Evolutionary conservation across 2,113 vertebrate genomes (phyloP).

Genomic region (Ophiodon elongatus): DNA sequence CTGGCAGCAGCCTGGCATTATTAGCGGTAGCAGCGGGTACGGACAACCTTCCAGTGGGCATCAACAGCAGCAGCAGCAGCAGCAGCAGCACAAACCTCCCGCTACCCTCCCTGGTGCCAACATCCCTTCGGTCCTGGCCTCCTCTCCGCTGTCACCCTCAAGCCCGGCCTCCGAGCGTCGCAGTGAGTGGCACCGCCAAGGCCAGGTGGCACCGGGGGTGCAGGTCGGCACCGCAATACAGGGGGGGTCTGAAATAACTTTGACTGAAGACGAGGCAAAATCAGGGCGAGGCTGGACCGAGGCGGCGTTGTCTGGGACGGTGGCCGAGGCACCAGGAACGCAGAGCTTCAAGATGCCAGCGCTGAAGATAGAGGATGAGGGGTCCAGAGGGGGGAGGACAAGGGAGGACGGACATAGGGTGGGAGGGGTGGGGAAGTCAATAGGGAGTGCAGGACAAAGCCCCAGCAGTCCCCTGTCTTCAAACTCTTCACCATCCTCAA

Average conservation of each 20-base stretch:
- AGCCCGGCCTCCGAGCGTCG: slow-evolving; percentile 46
- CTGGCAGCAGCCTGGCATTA: slow-evolving; percentile 74
- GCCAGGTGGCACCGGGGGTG: slow-evolving; percentile 81
- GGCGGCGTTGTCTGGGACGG: slow-evolving; percentile 1
- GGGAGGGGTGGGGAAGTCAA: slow-evolving; percentile 25
- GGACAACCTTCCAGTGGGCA: slow-evolving; percentile 68
- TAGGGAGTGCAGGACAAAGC: slow-evolving; percentile 81
- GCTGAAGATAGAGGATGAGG: slow-evolving; percentile 59
- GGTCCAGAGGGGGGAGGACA: slow-evolving; percentile 18
- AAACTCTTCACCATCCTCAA: slow-evolving; percentile 64
- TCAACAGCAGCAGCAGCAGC: slow-evolving; percentile 66
- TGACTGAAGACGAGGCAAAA: slow-evolving; percentile 82
- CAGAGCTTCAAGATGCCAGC: slow-evolving; percentile 77
- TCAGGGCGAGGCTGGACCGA: slow-evolving; percentile 42
- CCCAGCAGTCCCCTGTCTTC: slow-evolving; percentile 76
- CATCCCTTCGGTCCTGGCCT: slow-evolving; percentile 46
- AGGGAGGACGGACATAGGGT: slow-evolving; percentile 24
- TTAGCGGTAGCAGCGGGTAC: slow-evolving; percentile 59
- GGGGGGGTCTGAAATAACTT: slow-evolving; percentile 80
- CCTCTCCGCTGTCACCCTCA: slow-evolving; percentile 58
- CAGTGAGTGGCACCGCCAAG: slow-evolving; percentile 60
- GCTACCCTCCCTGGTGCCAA: slow-evolving; percentile 50
- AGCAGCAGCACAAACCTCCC: slow-evolving; percentile 60
- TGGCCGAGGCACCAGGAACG: slow-evolving; percentile 67
- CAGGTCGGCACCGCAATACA: slow-evolving; percentile 58